Conservation (phyloP, 2,888 invertebrate species). For the Melangyna quadrimaculata region DNA sequence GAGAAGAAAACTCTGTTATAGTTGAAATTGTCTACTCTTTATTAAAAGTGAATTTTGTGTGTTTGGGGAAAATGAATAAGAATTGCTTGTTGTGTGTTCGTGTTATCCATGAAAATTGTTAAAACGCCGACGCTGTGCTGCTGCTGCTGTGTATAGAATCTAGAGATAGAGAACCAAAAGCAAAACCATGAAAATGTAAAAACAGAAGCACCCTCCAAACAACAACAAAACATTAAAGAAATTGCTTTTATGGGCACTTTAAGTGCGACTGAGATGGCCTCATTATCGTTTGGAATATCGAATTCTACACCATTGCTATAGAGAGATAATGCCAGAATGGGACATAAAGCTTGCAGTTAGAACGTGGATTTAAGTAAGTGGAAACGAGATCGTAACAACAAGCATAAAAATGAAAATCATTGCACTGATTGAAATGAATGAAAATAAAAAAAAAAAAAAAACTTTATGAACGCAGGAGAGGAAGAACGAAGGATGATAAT, state of each 20-base stretch:
- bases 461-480: slow-evolving; percentile 4
- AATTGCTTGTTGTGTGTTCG: slow-evolving; percentile 73
- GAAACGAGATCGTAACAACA: slow-evolving; percentile 82
- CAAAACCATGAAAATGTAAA: not conserved
- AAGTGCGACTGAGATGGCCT: slow-evolving; percentile 81
- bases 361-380: slow-evolving; percentile 82
- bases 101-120: slow-evolving; percentile 30
- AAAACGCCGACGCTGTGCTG: slow-evolving; percentile 49
- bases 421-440: slow-evolving; percentile 81
- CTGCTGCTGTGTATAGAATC: no score
- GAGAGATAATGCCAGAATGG: slow-evolving; percentile 78
- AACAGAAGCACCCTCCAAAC: slow-evolving; percentile 54
- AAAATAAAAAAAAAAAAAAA: slow-evolving; percentile 59
- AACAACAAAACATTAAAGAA: slow-evolving; percentile 71
- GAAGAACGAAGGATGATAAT: slow-evolving; percentile 18
- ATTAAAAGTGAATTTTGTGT: slow-evolving; percentile 73
- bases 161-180: not conserved
- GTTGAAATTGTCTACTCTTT: slow-evolving; percentile 31
- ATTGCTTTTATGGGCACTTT: slow-evolving; percentile 79
- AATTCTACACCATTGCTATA: slow-evolving; percentile 68
- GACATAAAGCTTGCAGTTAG: slow-evolving; percentile 81
- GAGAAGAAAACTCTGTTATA: not conserved
- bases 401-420: slow-evolving; percentile 81
- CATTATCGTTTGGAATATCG: slow-evolving; percentile 80
- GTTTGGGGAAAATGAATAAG: slow-evolving; percentile 74